Percentiles rank a stretch among this genome's conserved stretches.
Conservation (phyloP, 2,888 invertebrate species). For the Adineta ricciae region DNA sequence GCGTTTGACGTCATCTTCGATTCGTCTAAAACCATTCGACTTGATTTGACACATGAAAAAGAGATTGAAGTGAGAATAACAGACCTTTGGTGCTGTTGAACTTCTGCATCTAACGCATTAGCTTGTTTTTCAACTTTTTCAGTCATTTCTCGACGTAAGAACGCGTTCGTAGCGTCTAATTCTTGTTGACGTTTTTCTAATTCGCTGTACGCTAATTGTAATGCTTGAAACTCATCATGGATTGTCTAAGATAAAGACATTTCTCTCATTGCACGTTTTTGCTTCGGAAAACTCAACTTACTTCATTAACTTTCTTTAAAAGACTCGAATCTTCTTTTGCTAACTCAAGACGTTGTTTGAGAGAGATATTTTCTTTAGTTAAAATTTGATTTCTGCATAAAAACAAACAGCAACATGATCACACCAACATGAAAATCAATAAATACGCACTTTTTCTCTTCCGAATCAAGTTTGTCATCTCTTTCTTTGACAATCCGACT, state of each 20-base stretch:
- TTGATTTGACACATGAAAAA: background rate
- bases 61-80: background rate
- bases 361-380: background rate
- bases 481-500: conserved; percentile 17
- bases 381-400: background rate
- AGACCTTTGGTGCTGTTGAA: background rate
- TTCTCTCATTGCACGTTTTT: no score
- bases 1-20: background rate
- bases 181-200: background rate
- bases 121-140: background rate
- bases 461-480: conserved; percentile 5
- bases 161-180: background rate
- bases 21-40: background rate
- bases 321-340: background rate
- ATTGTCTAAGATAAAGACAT: background rate
- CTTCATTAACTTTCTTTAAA: conserved; percentile 2
- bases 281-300: background rate
- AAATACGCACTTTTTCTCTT: background rate
- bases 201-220: background rate
- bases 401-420: background rate
- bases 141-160: background rate
- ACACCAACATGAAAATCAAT: background rate
- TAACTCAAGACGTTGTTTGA: background rate
- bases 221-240: background rate
- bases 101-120: background rate